These are phyloP conservation scores for Gymnodraco acuticeps DNA, from an alignment of 2,797 vertebrate species.

Conservation along the genomic window DNA sequence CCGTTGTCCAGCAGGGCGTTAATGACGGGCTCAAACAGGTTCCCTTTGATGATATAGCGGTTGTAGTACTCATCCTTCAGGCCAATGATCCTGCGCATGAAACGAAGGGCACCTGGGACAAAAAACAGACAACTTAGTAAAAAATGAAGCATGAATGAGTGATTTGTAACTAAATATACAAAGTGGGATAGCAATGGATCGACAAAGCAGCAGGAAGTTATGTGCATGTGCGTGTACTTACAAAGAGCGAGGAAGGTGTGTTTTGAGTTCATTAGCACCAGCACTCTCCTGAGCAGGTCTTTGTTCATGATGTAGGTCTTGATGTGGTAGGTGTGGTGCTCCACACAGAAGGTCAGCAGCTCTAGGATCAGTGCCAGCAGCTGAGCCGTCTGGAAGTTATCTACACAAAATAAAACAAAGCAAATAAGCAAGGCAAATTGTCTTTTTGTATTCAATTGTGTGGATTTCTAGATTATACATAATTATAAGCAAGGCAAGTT, in stretches of 20 bases:
- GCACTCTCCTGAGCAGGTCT: constrained; percentile 95
- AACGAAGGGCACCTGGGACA: constrained; percentile 93
- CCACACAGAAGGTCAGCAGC: constrained; percentile 98
- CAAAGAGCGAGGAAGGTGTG: constrained; percentile 98
- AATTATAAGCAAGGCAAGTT: no score
- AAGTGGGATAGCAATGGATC: no score
- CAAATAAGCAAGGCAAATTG: neutral
- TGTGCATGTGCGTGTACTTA: constrained; percentile 81
- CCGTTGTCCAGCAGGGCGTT: constrained; percentile 98
- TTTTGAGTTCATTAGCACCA: constrained; percentile 99
- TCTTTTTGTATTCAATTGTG: neutral
- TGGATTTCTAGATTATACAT: neutral
- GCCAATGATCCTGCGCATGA: constrained; percentile 98
- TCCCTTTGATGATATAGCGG: constrained; percentile 98
- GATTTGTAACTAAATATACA: no score
- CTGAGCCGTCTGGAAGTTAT: constrained; percentile 99
- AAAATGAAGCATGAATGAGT: neutral
- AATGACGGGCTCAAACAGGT: constrained; percentile 98
- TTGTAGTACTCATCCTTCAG: constrained; percentile 99
- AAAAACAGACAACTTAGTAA: constrained; percentile 3
- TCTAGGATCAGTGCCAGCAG: constrained; percentile 98
- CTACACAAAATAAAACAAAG: constrained; percentile 77
- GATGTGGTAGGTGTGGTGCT: constrained; percentile 99
- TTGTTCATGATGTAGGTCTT: constrained; percentile 99
- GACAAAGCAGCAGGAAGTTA: neutral